Percentiles rank a stretch among this genome's conserved stretches.
Evolutionary conservation across 2,113 vertebrate genomes (phyloP).

Genomic region (Carettochelys insculpta): DNA sequence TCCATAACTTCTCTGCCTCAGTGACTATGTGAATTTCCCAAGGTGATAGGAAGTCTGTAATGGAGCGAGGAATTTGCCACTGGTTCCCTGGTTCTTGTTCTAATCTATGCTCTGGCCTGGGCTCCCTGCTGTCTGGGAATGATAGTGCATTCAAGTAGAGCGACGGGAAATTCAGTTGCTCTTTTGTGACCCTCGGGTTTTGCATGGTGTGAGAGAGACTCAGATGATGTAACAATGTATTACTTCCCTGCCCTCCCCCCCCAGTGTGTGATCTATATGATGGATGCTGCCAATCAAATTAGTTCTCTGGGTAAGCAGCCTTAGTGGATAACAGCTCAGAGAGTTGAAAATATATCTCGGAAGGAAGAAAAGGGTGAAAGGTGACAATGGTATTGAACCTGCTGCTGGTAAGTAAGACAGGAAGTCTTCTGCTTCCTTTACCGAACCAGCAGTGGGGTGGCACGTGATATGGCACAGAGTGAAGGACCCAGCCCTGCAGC

Average conservation of each 20-base stretch:
- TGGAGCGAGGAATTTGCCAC: background rate
- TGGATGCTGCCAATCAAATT: rapidly evolving
- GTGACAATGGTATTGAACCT: background rate
- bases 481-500: no score
- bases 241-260: no score
- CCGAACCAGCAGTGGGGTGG: background rate
- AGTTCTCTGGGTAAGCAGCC: rapidly evolving
- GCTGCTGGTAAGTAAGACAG: background rate
- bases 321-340: rapidly evolving
- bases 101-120: no score
- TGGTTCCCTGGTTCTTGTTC: no score
- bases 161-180: background rate
- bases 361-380: background rate
- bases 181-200: background rate
- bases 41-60: background rate
- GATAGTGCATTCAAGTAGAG: background rate
- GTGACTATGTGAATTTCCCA: background rate
- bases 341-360: background rate
- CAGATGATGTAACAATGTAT: rapidly evolving
- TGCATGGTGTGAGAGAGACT: background rate
- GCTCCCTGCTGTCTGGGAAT: background rate
- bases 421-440: background rate
- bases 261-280: no score
- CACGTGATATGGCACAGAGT: background rate
- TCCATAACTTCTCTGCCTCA: background rate